Base-by-base conservation (phyloP, 2,113 vertebrate species). In the Machaerirhynchus nigripectus region DNA sequence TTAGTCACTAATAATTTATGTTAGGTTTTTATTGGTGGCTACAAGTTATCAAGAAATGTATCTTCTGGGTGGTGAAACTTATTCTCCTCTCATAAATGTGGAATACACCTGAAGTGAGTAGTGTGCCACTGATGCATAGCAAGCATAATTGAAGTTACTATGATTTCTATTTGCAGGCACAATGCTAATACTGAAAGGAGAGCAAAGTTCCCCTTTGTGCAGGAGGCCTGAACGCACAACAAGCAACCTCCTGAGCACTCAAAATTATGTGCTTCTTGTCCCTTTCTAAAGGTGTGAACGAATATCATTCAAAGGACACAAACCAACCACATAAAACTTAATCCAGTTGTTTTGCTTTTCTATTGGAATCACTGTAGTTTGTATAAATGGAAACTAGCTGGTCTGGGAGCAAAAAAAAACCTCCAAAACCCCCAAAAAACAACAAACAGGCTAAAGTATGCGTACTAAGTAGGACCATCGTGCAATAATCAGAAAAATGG, bases 101-200 rank as follows among this genome's bases (percentile, higher is more conserved):
- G 78, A 87, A 69, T 65, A 93, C 88, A 90, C 42, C 59, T 84
- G 47, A 88, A 92, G 73, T 63, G 44, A 49, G 37, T n/a, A 67
- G 28, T 53, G n/a, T 75, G 95, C 60, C 55, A 74, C 39, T 92
- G 92, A 81, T 75, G 76, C 60, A 6, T 68, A 90, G 40, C 77
- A 94, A 93, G 77, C 13, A 55, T 84, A 94, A 78, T 78, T 95
- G 79, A 89, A 93, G 56, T 27, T 47, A 75, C 81, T 88, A 60
- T 56, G 10, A 81, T 90, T 91, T 96, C 87, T 95, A 61, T 96
- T 93, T 95, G 68, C 60, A 93, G 73, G 40, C 52, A 60, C 47
- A 70, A 15, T 78, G 79, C 68, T 95, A 96, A 94, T 90, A 86
- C 30, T 90, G 95, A 96, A 95, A 96, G 94, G 89, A 93, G 30